These are phyloP conservation scores for Pristionchus fissidentatus DNA, from an alignment of 2,888 invertebrate genomes.

Conservation along the genomic window DNA sequence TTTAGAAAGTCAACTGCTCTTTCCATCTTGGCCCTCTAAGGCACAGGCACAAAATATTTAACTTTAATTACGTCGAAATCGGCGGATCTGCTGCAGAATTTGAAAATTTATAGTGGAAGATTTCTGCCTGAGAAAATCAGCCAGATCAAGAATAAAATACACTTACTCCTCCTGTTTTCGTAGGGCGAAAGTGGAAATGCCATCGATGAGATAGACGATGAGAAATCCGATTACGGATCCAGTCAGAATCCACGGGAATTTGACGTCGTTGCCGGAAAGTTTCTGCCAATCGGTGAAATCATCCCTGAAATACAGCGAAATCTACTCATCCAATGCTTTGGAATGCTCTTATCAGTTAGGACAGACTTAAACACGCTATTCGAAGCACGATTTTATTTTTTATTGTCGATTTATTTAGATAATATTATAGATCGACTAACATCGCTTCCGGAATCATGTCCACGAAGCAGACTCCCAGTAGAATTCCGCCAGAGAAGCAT, in stretches of 20 bases:
- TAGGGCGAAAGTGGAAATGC: background rate
- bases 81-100: no score
- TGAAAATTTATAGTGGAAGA: no score
- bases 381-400: no score
- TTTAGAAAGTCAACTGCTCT: no score
- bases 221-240: conserved; percentile 31
- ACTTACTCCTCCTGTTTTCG: conserved; percentile 1
- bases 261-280: background rate
- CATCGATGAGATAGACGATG: conserved; percentile 33
- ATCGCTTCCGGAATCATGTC: conserved; percentile 45
- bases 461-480: conserved; percentile 33
- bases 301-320: background rate
- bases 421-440: background rate
- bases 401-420: no score
- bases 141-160: no score
- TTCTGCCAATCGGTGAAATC: conserved; percentile 20
- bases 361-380: no score
- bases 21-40: no score
- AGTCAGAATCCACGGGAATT: conserved; percentile 32
- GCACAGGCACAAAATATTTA: no score
- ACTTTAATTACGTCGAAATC: no score
- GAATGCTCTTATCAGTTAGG: no score
- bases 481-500: conserved; percentile 38
- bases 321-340: background rate
- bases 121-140: no score